A percentile compares a stretch with the other conserved stretches of the same genome.
These are phyloP conservation scores for Microplitis manilae DNA, from an alignment of 2,888 invertebrate genomes.

Conservation along the genomic window DNA sequence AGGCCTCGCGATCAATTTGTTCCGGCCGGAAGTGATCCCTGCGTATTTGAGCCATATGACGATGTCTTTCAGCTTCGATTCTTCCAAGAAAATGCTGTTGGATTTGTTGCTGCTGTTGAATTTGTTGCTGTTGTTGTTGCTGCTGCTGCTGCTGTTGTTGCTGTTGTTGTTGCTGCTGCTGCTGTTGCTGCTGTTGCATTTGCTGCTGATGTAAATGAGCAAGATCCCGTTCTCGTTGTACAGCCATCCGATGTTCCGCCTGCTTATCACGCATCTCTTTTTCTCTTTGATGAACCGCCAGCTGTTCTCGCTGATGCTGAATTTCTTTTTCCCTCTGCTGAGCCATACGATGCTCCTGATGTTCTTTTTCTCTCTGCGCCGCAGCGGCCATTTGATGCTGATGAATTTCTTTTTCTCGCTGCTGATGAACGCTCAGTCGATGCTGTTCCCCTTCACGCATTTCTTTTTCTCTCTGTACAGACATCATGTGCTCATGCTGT, in stretches of 20 bases:
- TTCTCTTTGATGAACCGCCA: conserved; percentile 58
- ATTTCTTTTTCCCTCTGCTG: conserved; percentile 55
- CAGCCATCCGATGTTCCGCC: conserved; percentile 57
- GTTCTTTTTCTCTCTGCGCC: conserved; percentile 66
- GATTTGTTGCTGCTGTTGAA: conserved; percentile 70
- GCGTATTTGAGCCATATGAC: conserved; percentile 67
- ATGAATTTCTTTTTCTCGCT: conserved; percentile 63
- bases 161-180: conserved; percentile 71
- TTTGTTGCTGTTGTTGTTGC: conserved; percentile 72
- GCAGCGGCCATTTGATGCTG: conserved; percentile 54
- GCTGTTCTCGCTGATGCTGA: conserved; percentile 54
- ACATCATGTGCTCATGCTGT: conserved; percentile 57
- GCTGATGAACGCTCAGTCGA: conserved; percentile 56
- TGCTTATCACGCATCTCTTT: conserved; percentile 65
- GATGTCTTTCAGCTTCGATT: conserved; percentile 64
- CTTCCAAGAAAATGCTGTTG: conserved; percentile 72
- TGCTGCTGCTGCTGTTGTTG: conserved; percentile 72
- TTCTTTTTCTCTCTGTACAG: conserved; percentile 64
- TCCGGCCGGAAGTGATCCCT: conserved; percentile 63
- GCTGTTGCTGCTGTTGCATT: conserved; percentile 71
- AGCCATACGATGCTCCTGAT: conserved; percentile 62
- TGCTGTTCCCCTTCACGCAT: conserved; percentile 59
- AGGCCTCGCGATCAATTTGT: conserved; percentile 64
- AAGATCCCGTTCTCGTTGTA: conserved; percentile 41
- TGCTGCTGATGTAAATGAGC: conserved; percentile 62